Base-by-base conservation (phyloP, 2,797 vertebrate genomes). In the Sciaenops ocellatus region DNA sequence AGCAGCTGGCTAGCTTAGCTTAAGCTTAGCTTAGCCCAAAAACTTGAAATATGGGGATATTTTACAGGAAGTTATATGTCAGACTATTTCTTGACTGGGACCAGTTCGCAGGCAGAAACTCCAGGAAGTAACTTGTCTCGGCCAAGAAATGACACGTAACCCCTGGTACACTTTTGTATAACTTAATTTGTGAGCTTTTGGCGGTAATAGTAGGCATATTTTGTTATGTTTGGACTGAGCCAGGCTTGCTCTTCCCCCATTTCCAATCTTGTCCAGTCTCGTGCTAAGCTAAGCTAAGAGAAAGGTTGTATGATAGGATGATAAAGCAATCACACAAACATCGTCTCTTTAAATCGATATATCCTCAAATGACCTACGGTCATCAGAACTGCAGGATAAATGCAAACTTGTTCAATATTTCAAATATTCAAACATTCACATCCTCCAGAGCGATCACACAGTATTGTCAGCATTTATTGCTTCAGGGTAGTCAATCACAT, bases 401-500 rank as follows among this genome's bases (percentile, higher is more conserved):
- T 38, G 34, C 8, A 38, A 38, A 38, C 8, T 63, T 65, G 3
- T 52, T 71, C 24, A 48, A 10, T 15, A 52, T 52, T 68, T 67
- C 17, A 67, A 48, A 51, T 10, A 26, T 18, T 5, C 17, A 65
- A 30, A 20, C 41, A 22, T 61, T 47, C 18, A 55, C 28, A 22
- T 64, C 34, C 30, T 38, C 59, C 13, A 52, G 12, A 22, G 15
- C 52, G 50, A 63, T 13, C 26, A 0, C 28, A 50, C 3, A 2
- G 13, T 28, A 18, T 16, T 34, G 34, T 44, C n/a, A 64, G 51
- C 52, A 24, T 77, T 30, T 57, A n/a, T 64, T 24, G 20, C 68
- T 67, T 44, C 22, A 57, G 5, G 50, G 5, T 41, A 64, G 47
- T 62, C 61, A 59, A 62, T 59, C 59, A 47, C 64, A 48, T 51